Base-by-base conservation (phyloP, 2,797 vertebrate species). In the Brachyrhaphis roseni region DNA sequence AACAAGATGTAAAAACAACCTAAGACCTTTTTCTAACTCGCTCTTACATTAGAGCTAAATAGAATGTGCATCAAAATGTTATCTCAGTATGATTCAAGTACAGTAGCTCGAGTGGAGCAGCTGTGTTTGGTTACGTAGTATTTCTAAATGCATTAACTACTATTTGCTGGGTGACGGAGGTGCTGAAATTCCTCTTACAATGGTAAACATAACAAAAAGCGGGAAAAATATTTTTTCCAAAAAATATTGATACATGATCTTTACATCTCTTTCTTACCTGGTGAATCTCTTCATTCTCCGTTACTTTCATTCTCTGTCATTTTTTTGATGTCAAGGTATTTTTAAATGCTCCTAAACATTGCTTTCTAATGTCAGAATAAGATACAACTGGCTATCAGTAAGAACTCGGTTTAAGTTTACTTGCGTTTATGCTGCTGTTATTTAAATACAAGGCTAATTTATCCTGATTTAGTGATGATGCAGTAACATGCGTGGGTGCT, bases 1-100 rank as follows among this genome's bases (percentile, higher is more conserved):
- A 90, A 92, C 82, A 80, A 86, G 84, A 90, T 77, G 86, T 89
- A 91, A 92, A 59, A 90, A 93, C 89, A 90, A 92, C 90, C 91
- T 93, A 91, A 92, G 92, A 92, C 87, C 82, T 88, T 87, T 90
- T 91, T 90, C 79, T 87, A 92, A 93, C 91, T 82, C 3, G 51
- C 81, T 88, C 91, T 80, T 80, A 78, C 39, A 6, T 18, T 64
- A 41, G 87, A 84, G 86, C 81, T 72, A 76, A 75, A 84, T 77
- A 77, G 92, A 93, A 92, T 93, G 92, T 92, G 87, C 86, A 86
- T 92, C 79, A 41, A 89, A 76, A 53, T 84, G 83, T 90, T 84
- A 77, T 76, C 79, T 73, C 51, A 72, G 82, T 88, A 80, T 71
- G 79, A 91, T 76, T 75, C 82, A 88, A 46, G 20, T 70, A 70